phyloP scores from a whole-genome alignment of 2,797 vertebrate species.

The Bovichtus diacanthus region DNA sequence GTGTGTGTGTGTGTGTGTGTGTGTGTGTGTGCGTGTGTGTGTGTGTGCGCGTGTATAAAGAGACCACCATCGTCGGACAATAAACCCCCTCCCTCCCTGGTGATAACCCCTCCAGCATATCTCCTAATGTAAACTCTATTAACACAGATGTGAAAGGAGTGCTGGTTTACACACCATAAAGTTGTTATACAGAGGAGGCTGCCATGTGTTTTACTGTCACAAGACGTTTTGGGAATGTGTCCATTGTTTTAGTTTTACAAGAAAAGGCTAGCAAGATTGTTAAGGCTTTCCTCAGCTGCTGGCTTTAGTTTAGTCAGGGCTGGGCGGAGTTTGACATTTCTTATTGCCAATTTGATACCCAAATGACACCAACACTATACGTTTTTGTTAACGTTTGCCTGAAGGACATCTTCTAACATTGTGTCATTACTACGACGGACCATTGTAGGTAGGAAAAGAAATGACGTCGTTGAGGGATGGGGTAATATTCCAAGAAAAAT shows the following conservation, averaged over 20 bases:
- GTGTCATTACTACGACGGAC: too few relatives aligned
- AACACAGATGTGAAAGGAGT: slow-evolving; percentile 71
- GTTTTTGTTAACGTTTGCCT: neutral
- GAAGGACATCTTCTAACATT: neutral
- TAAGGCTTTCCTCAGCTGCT: slow-evolving; percentile 55
- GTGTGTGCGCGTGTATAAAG: neutral
- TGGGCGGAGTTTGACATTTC: neutral
- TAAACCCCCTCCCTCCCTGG: slow-evolving; percentile 6
- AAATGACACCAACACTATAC: neutral
- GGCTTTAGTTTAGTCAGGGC: slow-evolving; percentile 7
- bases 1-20: neutral
- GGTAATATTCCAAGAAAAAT: too few relatives aligned
- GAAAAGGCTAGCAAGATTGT: neutral
- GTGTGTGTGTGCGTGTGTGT: neutral
- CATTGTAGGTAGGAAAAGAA: too few relatives aligned
- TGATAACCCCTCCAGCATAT: slow-evolving; percentile 70
- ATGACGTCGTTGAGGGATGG: too few relatives aligned
- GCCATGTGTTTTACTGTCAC: slow-evolving; percentile 53
- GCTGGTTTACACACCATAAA: slow-evolving; percentile 72
- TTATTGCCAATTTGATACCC: neutral
- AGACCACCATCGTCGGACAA: slow-evolving; percentile 62
- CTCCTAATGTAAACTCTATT: slow-evolving; percentile 76
- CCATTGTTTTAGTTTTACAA: slow-evolving; percentile 59
- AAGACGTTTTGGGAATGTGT: slow-evolving; percentile 38
- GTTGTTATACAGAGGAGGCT: slow-evolving; percentile 34